Conservation (phyloP, 2,113 vertebrate genomes). For the Pituophis catenifer region DNA sequence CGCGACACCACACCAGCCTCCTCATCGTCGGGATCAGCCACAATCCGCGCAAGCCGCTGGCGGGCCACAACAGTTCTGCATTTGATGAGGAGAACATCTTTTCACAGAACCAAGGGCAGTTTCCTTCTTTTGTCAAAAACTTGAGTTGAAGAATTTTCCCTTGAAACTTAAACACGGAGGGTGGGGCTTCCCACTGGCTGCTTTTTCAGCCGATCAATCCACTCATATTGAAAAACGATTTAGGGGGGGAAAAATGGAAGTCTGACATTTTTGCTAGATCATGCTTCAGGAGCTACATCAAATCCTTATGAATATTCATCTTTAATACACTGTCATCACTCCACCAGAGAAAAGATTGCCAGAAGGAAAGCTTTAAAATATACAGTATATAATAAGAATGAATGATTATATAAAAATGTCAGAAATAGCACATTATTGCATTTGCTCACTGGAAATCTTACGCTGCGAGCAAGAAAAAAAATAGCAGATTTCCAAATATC, state of each 20-base stretch:
- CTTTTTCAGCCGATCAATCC: not conserved
- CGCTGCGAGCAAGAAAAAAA: not conserved
- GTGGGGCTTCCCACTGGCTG: not conserved
- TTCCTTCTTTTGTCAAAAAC: not conserved
- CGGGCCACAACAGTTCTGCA: no score
- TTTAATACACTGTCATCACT: not conserved
- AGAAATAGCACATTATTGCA: not conserved
- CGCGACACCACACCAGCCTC: no score
- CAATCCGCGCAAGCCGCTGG: no score
- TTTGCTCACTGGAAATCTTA: not conserved
- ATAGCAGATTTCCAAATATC: not conserved
- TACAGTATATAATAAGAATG: constrained; percentile 5
- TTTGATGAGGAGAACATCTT: not conserved
- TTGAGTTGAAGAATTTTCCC: not conserved
- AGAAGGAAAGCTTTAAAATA: not conserved
- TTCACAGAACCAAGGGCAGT: no score
- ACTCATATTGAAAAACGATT: not conserved
- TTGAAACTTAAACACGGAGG: not conserved
- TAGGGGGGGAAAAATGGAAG: no score
- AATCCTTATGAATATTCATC: constrained; percentile 15
- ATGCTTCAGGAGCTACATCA: not conserved
- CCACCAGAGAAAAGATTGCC: not conserved
- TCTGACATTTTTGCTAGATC: constrained; percentile 3
- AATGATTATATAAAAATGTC: constrained; percentile 3
- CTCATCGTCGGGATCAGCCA: no score